Evolutionary conservation across 2,888 invertebrate genomes (phyloP), one percentile per base, ranked within the genome.

Genomic region (Ornithoptera alexandrae): DNA sequence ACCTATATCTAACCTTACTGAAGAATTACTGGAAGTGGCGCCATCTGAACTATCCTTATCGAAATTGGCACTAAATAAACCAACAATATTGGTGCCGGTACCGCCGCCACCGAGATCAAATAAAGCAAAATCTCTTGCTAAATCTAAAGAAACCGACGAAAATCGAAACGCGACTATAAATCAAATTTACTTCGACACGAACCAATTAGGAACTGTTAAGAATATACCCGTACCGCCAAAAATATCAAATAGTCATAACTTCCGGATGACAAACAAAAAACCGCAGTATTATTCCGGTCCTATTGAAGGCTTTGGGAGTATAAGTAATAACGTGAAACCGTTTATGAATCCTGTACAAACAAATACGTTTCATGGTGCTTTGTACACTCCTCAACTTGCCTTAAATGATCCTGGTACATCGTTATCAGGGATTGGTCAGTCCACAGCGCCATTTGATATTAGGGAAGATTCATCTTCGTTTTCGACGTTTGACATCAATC

Each of bases 241-340:
- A 78, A 69, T 84, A 7, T 72, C 78, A 2, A 84, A 82, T n/a
- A 80, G 75, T 58, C 67, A 80, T 0, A 92, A 84, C 73, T 92
- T 82, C 69, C 86, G 92, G 72, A 84, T 92, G 87, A 83, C 80
- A 2, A 92, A 91, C 69, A 92, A 89, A 75, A 80, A 84, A 65
- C 92, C 90, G 0, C 91, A 92, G 69, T 93, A 93, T 76, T 93
- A 93, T 74, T 85, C 93, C 0, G 93, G 93, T 3, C 92, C 93
- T 5, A 92, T 93, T 22, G 90, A 87, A 78, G 90, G 90, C 2
- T 75, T 90, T 30, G 90, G 90, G 58, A 78, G 81, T 74, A 88
- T 90, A 56, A 90, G 87, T 71, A 91, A 89, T 74, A 88, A 86
- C 75, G 74, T 87, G 0, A 90, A 88, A 75, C 90, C 91, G 50